Base-by-base conservation (phyloP, 2,113 vertebrate genomes). In the Hipposideros armiger region DNA sequence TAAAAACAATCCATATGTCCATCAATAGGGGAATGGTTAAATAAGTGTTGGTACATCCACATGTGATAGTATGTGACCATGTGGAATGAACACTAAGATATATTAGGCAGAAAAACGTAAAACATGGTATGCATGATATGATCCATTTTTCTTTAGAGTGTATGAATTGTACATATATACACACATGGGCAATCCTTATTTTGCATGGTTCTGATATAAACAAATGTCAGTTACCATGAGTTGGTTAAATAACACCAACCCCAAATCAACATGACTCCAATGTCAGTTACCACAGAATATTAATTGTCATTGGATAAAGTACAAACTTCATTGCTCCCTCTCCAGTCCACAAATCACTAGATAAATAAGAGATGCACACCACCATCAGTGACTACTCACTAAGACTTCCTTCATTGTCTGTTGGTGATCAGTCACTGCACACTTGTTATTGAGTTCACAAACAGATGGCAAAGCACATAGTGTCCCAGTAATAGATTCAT, bases 121-220 rank as follows among this genome's bases (percentile, higher is more conserved):
- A 58, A 66, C 47, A 45, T 64, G 15, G 40, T 45, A 93, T 67
- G 11, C 11, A 70, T 60, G 24, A 54, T 73, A 28, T 62, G 62
- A 89, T 32, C 40, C 30, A 36, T n/a, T 54, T 96, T 60, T 76
- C 67, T 88, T 80, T 22, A 80, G 82, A 45, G 69, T 78, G 28
- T 30, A 47, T 76, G 54, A 78, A 50, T 72, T 77, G 14, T 52
- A 78, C 11, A 60, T 60, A 20, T 58, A 87, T 72, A 32, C 9
- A 54, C 22, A 82, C 28, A 58, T 3, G 52, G 20, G 24, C 20
- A 70, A 36, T 58, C 16, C 7, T 91, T 2, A 10, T 30, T 91
- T 83, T 77, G 2, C 30, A 11, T 84, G 54, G 54, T 78, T 70
- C 47, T 64, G 15, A n/a, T 82, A 70, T 14, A 42, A 87, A 76